Evolutionary conservation across 2,797 vertebrate genomes (phyloP).

Genomic region (Periparus ater): DNA sequence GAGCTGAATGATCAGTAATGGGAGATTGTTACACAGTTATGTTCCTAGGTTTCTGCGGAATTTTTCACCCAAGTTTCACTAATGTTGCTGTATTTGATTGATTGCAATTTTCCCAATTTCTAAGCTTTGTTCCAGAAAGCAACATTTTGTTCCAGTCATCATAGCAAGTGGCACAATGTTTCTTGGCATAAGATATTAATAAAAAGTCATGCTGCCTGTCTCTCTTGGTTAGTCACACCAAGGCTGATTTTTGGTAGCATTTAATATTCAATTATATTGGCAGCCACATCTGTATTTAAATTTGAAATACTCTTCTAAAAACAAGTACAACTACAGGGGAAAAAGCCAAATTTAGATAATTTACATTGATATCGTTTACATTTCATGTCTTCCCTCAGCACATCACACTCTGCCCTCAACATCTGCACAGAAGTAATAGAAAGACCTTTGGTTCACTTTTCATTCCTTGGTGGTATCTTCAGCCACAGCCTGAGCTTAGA

Average conservation of each 20-base stretch:
- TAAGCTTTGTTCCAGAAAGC: constrained; percentile 65
- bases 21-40: background rate
- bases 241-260: constrained; percentile 25
- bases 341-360: background rate
- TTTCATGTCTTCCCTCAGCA: background rate
- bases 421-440: background rate
- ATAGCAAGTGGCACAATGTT: constrained; percentile 49
- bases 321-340: background rate
- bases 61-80: constrained; percentile 51
- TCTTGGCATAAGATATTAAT: constrained; percentile 64
- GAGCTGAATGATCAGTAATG: constrained; percentile 44
- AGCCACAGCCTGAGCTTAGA: background rate
- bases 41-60: background rate
- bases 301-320: constrained; percentile 20
- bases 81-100: constrained; percentile 51
- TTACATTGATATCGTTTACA: background rate
- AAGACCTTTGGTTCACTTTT: background rate
- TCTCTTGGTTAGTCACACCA: constrained; percentile 27
- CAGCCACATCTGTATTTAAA: background rate
- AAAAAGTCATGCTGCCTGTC: constrained; percentile 53
- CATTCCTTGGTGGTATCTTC: background rate
- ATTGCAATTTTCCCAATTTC: constrained; percentile 59
- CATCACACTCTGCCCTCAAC: background rate
- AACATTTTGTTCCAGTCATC: constrained; percentile 63
- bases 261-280: constrained; percentile 7